Evolutionary conservation across 2,113 vertebrate genomes (phyloP), one percentile per base, ranked within the genome.

Genomic region (Protobothrops mucrosquamatus): DNA sequence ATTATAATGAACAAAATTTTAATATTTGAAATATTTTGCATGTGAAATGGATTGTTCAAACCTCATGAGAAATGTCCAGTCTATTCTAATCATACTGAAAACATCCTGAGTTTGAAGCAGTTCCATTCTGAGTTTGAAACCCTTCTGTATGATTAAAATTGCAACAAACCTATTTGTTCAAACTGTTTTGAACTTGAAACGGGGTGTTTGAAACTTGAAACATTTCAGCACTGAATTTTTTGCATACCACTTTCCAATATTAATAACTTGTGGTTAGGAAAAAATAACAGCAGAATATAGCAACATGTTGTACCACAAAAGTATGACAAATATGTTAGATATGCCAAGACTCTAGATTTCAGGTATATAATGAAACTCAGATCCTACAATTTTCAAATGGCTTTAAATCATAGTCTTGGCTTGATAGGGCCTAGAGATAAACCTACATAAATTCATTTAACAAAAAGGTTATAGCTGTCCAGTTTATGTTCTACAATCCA

Each of bases 271-370:
- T 54, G n/a, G n/a, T 15, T 9, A 57, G 54, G 0, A 59, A 34
- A 2, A 29, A 23, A 92, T 91, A 94, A 61, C 3, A 93, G n/a
- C 69, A 81, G 69, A 81, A 81, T 81, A 81, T 74, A 74, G 69
- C n/a, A 34, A 34, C 5, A 20, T n/a, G 11, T 18, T 34, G 34
- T 81, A 81, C n/a, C 34, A 3, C 34, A 81, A 29, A 92, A 90
- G 22, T 2, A 89, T 43, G 43, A 93, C 90, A 26, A 85, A 43
- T 59, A 39, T 88, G 26, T 88, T 88, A 88, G 29, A 54, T 23
- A 88, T 88, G 18, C 87, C 12, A 43, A 24, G 5, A 74, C n/a
- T 39, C 6, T 57, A 23, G 10, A 15, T 12, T 89, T 56, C 88
- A 43, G 88, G 6, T 51, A 48, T 34, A 51, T 52, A 10, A 90